These are phyloP conservation scores for Polydesmus complanatus DNA, from an alignment of 2,888 invertebrate species.

Conservation along the genomic window DNA sequence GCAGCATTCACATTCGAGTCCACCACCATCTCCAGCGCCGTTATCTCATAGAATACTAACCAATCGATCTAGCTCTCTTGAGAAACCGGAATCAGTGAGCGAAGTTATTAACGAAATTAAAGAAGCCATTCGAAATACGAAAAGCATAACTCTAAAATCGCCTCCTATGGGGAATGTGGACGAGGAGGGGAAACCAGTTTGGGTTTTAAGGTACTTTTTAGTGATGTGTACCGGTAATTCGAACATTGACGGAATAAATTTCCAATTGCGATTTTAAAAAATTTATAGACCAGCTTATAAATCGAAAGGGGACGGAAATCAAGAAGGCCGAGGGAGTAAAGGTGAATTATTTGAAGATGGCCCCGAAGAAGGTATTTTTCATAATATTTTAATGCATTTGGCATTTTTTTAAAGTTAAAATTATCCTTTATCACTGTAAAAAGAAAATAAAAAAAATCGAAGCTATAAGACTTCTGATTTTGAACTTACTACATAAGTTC, in stretches of 20 bases:
- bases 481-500: too few species aligned
- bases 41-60: constrained; percentile 1
- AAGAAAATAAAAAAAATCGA: neutral
- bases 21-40: constrained; percentile 1
- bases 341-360: constrained; percentile 9
- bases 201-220: constrained; percentile 18
- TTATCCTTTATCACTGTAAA: too few species aligned
- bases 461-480: neutral
- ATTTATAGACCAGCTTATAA: constrained; percentile 2
- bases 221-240: neutral
- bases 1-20: constrained; percentile 5
- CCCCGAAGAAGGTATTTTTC: constrained; percentile 13
- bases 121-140: constrained; percentile 22
- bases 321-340: neutral
- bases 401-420: too few species aligned
- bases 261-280: neutral
- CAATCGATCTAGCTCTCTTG: neutral
- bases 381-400: too few species aligned
- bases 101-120: constrained; percentile 24
- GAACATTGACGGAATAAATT: neutral
- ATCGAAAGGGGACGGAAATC: neutral
- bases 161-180: constrained; percentile 13
- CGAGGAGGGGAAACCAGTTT: constrained; percentile 18
- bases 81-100: constrained; percentile 19
- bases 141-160: constrained; percentile 16